These are phyloP conservation scores for Drosophila grimshawi DNA, from an alignment of 1,140 invertebrate species.

Conservation along the genomic window DNA sequence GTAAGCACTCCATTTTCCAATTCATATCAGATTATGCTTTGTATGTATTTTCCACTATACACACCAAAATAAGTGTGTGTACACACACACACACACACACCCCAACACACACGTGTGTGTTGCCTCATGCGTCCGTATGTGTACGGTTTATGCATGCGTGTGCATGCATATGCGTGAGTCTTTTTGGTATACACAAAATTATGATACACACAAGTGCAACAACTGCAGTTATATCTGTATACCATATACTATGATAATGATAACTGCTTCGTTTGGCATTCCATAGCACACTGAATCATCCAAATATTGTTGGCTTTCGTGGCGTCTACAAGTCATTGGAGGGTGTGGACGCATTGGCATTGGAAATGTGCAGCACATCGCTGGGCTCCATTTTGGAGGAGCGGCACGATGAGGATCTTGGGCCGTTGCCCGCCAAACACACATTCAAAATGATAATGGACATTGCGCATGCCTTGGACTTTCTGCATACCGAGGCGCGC, in stretches of 20 bases:
- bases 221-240: neutral
- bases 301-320: conserved; percentile 93
- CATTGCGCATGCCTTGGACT: conserved; percentile 90
- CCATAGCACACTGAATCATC: conserved; percentile 89
- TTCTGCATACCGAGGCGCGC: conserved; percentile 90
- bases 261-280: conserved; percentile 59
- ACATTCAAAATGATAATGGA: conserved; percentile 88
- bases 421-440: conserved; percentile 87
- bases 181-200: conserved; percentile 53
- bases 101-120: neutral
- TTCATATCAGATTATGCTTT: conserved; percentile 25
- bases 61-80: conserved; percentile 19
- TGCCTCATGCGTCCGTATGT: conserved; percentile 26
- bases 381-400: conserved; percentile 90
- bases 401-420: conserved; percentile 86
- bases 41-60: conserved; percentile 30
- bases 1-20: conserved; percentile 36
- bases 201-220: neutral
- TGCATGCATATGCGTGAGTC: conserved; percentile 50
- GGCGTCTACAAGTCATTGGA: conserved; percentile 87
- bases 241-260: no score
- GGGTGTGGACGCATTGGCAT: conserved; percentile 88
- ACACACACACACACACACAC: conserved; percentile 27
- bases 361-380: conserved; percentile 89
- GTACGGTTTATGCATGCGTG: conserved; percentile 33